Percentiles rank a stretch among this genome's conserved stretches.
Conservation (phyloP, 2,113 vertebrate genomes). For the Brienomyrus brachyistius region DNA sequence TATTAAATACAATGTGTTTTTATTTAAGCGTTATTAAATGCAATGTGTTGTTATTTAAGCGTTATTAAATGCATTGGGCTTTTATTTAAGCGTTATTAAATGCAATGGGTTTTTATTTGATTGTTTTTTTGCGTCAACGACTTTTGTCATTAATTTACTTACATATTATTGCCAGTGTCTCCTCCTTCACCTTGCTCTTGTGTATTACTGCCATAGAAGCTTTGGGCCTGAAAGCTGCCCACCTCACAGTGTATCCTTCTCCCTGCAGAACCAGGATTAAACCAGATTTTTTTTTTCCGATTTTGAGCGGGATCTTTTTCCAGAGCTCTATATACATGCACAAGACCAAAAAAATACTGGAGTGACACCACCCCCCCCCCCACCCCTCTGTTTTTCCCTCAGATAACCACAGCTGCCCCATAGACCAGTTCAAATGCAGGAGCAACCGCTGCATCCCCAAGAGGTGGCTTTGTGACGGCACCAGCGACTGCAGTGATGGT, state of each 20-base stretch:
- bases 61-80: no score
- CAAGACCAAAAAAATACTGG: not conserved
- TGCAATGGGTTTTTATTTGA: no score
- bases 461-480: slow-evolving; percentile 81
- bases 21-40: no score
- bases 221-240: not conserved
- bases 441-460: slow-evolving; percentile 84
- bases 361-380: not conserved
- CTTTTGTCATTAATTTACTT: no score
- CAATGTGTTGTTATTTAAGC: no score
- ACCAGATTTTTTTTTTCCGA: not conserved
- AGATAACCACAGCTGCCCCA: slow-evolving; percentile 80
- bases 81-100: no score
- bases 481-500: slow-evolving; percentile 74
- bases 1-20: no score
- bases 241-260: not conserved
- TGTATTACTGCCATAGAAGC: not conserved
- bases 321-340: not conserved
- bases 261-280: not conserved
- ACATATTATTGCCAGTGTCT: not conserved
- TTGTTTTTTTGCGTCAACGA: no score
- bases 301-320: not conserved
- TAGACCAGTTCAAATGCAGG: slow-evolving; percentile 78
- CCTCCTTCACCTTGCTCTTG: not conserved
- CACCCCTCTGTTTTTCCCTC: not conserved